A percentile compares a stretch with the other conserved stretches of the same genome.
Conservation (phyloP, 2,888 invertebrate species). For the Apamea sordens region DNA sequence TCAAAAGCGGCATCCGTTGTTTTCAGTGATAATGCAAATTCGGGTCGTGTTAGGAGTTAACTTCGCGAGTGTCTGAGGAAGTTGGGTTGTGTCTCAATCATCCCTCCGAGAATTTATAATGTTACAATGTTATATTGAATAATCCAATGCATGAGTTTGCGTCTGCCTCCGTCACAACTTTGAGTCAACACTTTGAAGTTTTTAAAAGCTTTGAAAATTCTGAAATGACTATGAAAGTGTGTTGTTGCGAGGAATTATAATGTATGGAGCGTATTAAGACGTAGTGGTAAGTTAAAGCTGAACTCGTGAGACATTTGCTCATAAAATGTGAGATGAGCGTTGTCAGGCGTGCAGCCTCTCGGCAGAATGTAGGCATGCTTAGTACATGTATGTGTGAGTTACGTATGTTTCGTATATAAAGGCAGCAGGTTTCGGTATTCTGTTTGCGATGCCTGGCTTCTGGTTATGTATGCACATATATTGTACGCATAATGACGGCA, state of each 20-base stretch:
- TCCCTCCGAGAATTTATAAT: slow-evolving; percentile 72
- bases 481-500: slow-evolving; percentile 48
- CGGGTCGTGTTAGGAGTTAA: slow-evolving; percentile 63
- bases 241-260: slow-evolving; percentile 44
- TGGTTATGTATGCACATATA: slow-evolving; percentile 30
- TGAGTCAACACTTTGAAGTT: slow-evolving; percentile 59
- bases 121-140: slow-evolving; percentile 76
- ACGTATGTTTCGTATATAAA: slow-evolving; percentile 33
- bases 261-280: slow-evolving; percentile 45
- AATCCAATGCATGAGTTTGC: slow-evolving; percentile 68
- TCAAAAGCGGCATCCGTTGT: slow-evolving; percentile 61
- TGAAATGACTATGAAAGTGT: slow-evolving; percentile 42
- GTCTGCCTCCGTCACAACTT: slow-evolving; percentile 45
- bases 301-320: slow-evolving; percentile 39
- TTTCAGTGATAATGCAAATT: slow-evolving; percentile 68
- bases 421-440: slow-evolving; percentile 51
- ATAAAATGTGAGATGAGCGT: slow-evolving; percentile 58
- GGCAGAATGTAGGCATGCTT: slow-evolving; percentile 46
- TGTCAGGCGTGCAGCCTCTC: slow-evolving; percentile 46
- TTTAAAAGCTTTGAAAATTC: slow-evolving; percentile 54
- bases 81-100: slow-evolving; percentile 69
- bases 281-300: slow-evolving; percentile 55
- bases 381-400: slow-evolving; percentile 5
- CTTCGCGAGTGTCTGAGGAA: slow-evolving; percentile 61
- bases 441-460: slow-evolving; percentile 44